Conservation (phyloP, 1,140 invertebrate genomes). For the Brachionus rotundiformis region DNA sequence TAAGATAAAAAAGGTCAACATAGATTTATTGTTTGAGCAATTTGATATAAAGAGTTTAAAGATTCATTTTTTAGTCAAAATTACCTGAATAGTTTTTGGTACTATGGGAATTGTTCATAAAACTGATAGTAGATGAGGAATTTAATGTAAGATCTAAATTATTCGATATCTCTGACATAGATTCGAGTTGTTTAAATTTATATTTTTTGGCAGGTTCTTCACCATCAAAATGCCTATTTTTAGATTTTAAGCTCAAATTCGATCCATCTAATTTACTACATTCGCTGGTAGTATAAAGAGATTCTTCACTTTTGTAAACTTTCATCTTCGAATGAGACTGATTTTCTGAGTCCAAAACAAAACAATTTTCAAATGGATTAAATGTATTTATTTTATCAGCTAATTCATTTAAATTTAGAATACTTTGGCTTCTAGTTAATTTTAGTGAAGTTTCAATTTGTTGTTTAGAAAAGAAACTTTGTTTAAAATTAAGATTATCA, state of each 20-base stretch:
- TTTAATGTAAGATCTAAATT: constrained; percentile 26
- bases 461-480: constrained; percentile 9
- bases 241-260: not conserved
- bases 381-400: constrained; percentile 24
- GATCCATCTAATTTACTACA: not conserved
- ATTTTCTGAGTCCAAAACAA: not conserved
- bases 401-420: not conserved
- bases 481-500: constrained; percentile 12
- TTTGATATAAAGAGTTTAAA: too few species aligned
- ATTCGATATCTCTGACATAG: constrained; percentile 22
- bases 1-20: too few species aligned
- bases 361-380: constrained; percentile 33
- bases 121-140: constrained; percentile 4
- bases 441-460: not conserved
- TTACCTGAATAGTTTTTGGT: constrained; percentile 11
- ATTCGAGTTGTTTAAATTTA: constrained; percentile 4
- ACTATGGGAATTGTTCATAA: constrained; percentile 33
- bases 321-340: not conserved
- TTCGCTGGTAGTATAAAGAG: not conserved
- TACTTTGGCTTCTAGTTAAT: constrained; percentile 6
- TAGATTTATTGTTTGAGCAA: too few species aligned
- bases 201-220: not conserved
- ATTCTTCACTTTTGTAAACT: not conserved
- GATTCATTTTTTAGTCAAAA: too few species aligned
- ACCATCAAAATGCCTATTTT: not conserved